Evolutionary conservation across 1,140 invertebrate genomes (phyloP), one percentile per base, ranked within the genome.

Genomic region (Piezodorus guildinii): DNA sequence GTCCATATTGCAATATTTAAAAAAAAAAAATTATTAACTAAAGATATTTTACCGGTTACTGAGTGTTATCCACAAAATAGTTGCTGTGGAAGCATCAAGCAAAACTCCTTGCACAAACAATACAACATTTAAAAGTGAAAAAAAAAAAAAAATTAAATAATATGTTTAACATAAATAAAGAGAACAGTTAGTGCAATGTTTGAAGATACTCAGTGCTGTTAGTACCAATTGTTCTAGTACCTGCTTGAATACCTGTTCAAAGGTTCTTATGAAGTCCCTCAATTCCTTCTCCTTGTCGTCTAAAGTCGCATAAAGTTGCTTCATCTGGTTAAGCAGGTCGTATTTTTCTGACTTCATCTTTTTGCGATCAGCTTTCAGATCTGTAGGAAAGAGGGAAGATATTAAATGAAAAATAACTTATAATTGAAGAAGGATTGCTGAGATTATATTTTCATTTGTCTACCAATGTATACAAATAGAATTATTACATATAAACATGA

Each of bases 281-380:
- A 96, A 77, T 75, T 95, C 92, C 66, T 89, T 86, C 73, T 96
- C 92, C 77, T 96, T 95, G 71, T 95, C 91, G 75, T 96, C 92
- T 60, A 96, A 78, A 16, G 92, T 94, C 64, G 85, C 85, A 73
- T 95, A 96, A 15, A 96, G 80, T 70, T 94, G 91, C 75, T 94
- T 95, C 85, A 95, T 94, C 77, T 96, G 92, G 72, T 90, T 91
- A 66, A 96, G 77, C 19, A 96, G 79, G 76, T 96, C 92, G 73
- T 91, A 91, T 76, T 95, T 95, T 75, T 96, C 92, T 16, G 90
- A 88, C 74, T 94, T 93, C 69, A 96, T 77, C 60, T 90, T 80
- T 74, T 94, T 94, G 56, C 91, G 81, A 75, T 96, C 93, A 58
- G 88, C 84, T 75, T 94, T 92, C 72, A 94, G 77, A 34, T 86